Base-by-base conservation (phyloP, 2,797 vertebrate genomes). In the Micrastur ruficollis region DNA sequence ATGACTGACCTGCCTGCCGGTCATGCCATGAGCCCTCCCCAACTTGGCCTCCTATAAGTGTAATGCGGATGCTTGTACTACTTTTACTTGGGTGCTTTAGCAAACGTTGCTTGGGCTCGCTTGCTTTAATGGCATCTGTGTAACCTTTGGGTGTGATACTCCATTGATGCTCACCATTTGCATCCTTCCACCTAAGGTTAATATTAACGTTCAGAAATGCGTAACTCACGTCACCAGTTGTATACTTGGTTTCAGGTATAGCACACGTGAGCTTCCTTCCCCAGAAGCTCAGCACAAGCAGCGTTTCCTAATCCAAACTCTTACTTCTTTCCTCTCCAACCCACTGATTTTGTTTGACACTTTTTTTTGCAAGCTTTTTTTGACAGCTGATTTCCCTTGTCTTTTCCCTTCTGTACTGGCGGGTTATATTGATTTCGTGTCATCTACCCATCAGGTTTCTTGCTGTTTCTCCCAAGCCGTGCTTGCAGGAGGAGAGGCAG, bases 41-140 rank as follows among this genome's bases (percentile, higher is more conserved):
- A 7, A 40, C 49, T 17, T 22, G 7, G 8, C 20, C 49, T 23
- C 65, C 62, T 2, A 0, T 4, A 18, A 6, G 26, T 2, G 10
- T 5, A 1, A 6, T 3, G 26, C 0, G 3, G 31, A 3, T 29
- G 12, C 36, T 50, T 2, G 22, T 42, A 0, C 27, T 36, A 2
- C 23, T 16, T 16, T 15, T 15, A 17, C 22, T 14, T 15, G 44
- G 26, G 55, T 12, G 26, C 47, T 16, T 3, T 2, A 14, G 18
- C 52, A 29, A n/a, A 8, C 5, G 1, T 5, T 4, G 27, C 18
- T 27, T 6, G 8, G 44, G 76, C 36, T 40, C 12, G 0, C 17
- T 44, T 38, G 12, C 47, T 79, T 71, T 38, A 26, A 23, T 12
- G 32, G 20, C 16, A 7, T 15, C 47, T n/a, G 40, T 22, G 66